Conservation (phyloP, 2,113 vertebrate genomes). For the Uria aalge region DNA sequence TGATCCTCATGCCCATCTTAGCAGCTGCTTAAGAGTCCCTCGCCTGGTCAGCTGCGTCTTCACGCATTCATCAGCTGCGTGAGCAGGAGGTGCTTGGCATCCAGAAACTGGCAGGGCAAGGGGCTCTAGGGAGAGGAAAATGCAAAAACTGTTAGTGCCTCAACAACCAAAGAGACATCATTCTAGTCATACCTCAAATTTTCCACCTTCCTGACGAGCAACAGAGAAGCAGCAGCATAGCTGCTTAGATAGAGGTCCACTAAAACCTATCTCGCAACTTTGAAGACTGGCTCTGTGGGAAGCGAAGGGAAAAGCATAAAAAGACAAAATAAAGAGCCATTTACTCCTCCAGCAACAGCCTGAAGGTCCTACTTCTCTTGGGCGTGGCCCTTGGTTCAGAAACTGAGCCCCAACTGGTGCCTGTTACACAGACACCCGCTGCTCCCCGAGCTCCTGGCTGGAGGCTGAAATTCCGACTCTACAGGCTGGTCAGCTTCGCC, state of each 20-base stretch:
- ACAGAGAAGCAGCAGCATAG: not conserved
- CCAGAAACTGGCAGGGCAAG: conserved; percentile 26
- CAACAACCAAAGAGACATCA: fast-evolving
- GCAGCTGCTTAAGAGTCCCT: conserved; percentile 50
- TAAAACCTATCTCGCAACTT: fast-evolving
- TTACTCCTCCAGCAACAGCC: not conserved
- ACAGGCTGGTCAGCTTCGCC: fast-evolving
- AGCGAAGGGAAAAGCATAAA: not conserved
- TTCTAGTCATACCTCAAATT: fast-evolving
- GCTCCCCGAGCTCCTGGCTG: not conserved
- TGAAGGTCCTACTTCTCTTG: fast-evolving
- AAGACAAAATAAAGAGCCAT: not conserved
- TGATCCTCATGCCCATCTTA: conserved; percentile 95
- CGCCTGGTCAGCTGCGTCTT: not conserved
- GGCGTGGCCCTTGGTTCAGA: not conserved
- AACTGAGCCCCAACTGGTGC: fast-evolving
- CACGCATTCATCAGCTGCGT: not conserved
- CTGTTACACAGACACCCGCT: fast-evolving
- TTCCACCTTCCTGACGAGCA: not conserved
- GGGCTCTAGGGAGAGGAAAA: conserved; percentile 1
- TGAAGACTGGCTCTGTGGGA: fast-evolving
- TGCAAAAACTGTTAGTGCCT: fast-evolving
- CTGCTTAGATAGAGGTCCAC: not conserved
- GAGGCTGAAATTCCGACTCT: not conserved
- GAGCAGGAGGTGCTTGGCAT: not conserved